A percentile compares a stretch with the other conserved stretches of the same genome.
Conservation (phyloP, 2,888 invertebrate genomes). For the Argyresthia albistria region DNA sequence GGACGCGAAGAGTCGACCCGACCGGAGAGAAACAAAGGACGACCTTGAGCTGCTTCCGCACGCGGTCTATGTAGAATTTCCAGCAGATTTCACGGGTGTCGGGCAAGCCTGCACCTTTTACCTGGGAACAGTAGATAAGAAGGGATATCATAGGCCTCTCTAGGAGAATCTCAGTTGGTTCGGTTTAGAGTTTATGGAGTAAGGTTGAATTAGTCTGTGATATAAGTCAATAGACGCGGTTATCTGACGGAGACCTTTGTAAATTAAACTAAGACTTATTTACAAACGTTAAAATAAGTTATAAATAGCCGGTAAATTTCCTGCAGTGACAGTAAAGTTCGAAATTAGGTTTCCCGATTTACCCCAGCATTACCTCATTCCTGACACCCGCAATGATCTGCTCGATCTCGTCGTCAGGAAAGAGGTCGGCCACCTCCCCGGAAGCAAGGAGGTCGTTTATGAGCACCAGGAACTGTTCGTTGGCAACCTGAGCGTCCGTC, state of each 20-base stretch:
- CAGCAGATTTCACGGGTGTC: slow-evolving; percentile 97
- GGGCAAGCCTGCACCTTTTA: slow-evolving; percentile 89
- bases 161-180: too few relatives aligned
- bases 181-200: too few relatives aligned
- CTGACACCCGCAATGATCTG: slow-evolving; percentile 91
- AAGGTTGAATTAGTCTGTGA: too few relatives aligned
- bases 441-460: slow-evolving; percentile 97
- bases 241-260: too few relatives aligned
- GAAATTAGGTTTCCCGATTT: background rate
- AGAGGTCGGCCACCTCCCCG: slow-evolving; percentile 95
- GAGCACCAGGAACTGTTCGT: slow-evolving; percentile 94
- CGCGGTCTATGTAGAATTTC: slow-evolving; percentile 97
- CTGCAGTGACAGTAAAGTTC: too few relatives aligned
- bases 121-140: slow-evolving; percentile 32
- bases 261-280: too few relatives aligned
- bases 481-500: slow-evolving; percentile 97
- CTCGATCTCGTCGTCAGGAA: slow-evolving; percentile 96
- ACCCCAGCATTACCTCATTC: slow-evolving; percentile 72
- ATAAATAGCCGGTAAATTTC: too few relatives aligned
- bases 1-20: slow-evolving; percentile 90
- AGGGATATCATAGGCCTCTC: too few relatives aligned
- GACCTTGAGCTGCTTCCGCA: slow-evolving; percentile 89
- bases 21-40: slow-evolving; percentile 98
- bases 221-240: too few relatives aligned
- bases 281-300: too few relatives aligned